Evolutionary conservation across 2,888 invertebrate genomes (phyloP), one percentile per base, ranked within the genome.

Genomic region (Microctonus hyperodae): DNA sequence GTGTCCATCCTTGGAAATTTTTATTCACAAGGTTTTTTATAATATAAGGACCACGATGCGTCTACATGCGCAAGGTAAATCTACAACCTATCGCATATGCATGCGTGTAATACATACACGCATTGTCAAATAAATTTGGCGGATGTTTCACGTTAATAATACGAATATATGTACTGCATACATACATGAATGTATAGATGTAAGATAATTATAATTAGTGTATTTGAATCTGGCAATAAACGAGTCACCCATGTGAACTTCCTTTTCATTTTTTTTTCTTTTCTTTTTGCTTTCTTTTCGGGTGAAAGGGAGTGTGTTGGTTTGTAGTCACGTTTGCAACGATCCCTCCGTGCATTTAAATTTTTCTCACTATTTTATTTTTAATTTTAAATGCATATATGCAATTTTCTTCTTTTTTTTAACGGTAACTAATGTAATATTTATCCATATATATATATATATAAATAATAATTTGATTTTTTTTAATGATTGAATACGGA

Each of bases 151-250:
- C 56, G 64, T 70, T 63, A 66, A 64, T 66, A 28, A 28, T 28
- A 28, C 50, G 50, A 23, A 48, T 28, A 37, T 31, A 31, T 66
- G 37, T 22, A 33, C 35, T 23, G 48, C 22, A 48, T 35, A 57
- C 35, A 40, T 28, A 65, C 64, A n/a, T n/a, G n/a, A n/a, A n/a
- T n/a, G n/a, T 73, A 78, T 79, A 82, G 81, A 83, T 83, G 80
- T 76, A 78, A 83, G 83, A 83, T 83, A 82, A 81, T 83, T 81
- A 78, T 83, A 83, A 83, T 83, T 83, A 82, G 81, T 76, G 79
- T 76, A 77, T 78, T 76, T 77, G 74, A 57, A 75, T 77, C 78
- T 79, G 80, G 81, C 79, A 76, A 76, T 76, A 75, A 76, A 77
- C 78, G 71, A 74, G 72, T 78, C 77, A 81, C 78, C 78, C 82